Percentiles rank a stretch among this genome's conserved stretches.
These are phyloP conservation scores for Trichopoda pennipes DNA, from an alignment of 2,888 invertebrate genomes.

Conservation along the genomic window DNA sequence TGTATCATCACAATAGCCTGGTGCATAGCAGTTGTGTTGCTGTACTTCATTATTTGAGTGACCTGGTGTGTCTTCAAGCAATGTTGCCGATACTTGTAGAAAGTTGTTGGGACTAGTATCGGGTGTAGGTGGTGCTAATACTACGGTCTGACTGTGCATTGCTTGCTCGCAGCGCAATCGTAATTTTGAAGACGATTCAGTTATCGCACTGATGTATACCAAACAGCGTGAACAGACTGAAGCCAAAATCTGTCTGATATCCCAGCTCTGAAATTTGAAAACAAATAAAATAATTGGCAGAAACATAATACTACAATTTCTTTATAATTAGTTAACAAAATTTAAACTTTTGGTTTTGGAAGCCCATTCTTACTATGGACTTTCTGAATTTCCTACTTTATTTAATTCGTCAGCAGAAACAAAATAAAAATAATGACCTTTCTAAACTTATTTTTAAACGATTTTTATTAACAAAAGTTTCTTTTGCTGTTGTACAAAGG, in stretches of 20 bases:
- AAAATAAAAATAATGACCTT: too few relatives aligned
- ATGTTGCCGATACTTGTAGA: slow-evolving; percentile 39
- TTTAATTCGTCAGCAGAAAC: too few relatives aligned
- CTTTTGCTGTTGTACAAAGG: too few relatives aligned
- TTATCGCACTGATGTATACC: slow-evolving; percentile 51
- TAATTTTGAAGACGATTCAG: slow-evolving; percentile 54
- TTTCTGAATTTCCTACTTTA: too few relatives aligned
- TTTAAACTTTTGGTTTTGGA: too few relatives aligned
- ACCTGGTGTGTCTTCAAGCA: slow-evolving; percentile 34
- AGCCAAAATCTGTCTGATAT: slow-evolving; percentile 53
- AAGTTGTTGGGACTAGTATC: slow-evolving; percentile 57
- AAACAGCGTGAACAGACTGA: slow-evolving; percentile 59
- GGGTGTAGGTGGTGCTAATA: slow-evolving; percentile 51
- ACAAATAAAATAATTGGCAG: too few relatives aligned
- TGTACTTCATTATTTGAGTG: slow-evolving; percentile 8
- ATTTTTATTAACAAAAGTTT: too few relatives aligned
- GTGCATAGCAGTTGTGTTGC: slow-evolving; percentile 45
- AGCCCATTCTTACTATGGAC: too few relatives aligned
- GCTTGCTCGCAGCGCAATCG: slow-evolving; percentile 57
- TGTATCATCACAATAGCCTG: slow-evolving; percentile 45
- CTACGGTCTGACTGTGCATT: slow-evolving; percentile 34
- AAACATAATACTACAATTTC: too few relatives aligned
- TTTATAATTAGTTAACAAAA: too few relatives aligned
- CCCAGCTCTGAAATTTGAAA: slow-evolving; percentile 51
- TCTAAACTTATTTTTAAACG: too few relatives aligned